These are phyloP conservation scores for Melopsittacus undulatus DNA, from an alignment of 2,797 vertebrate species.

Conservation along the genomic window DNA sequence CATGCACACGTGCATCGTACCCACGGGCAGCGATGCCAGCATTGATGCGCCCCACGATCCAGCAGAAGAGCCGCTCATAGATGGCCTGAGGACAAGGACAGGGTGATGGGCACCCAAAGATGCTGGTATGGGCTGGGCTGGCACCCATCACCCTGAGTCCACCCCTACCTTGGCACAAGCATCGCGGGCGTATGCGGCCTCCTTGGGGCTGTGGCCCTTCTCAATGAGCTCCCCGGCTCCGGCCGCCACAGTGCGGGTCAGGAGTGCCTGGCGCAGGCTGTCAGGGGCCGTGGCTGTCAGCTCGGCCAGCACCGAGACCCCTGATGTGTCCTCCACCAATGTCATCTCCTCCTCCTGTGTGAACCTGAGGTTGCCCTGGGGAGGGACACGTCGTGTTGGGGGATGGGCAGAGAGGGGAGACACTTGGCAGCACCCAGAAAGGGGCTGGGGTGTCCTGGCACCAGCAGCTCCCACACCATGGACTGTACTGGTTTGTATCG, in stretches of 20 bases:
- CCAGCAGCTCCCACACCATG: accelerated
- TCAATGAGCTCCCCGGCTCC: constrained; percentile 90
- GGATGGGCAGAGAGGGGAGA: background rate
- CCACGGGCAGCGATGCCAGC: constrained; percentile 82
- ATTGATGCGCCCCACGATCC: constrained; percentile 91
- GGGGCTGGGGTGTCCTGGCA: background rate
- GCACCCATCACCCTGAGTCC: accelerated
- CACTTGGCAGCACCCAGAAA: accelerated
- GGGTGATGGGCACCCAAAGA: background rate
- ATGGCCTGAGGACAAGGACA: constrained; percentile 78
- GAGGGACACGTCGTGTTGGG: background rate
- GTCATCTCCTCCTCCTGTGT: constrained; percentile 69
- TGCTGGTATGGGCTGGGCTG: background rate
- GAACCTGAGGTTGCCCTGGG: constrained; percentile 86
- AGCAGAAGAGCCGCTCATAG: constrained; percentile 90
- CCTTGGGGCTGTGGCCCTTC: constrained; percentile 84
- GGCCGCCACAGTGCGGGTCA: constrained; percentile 88
- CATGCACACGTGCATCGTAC: constrained; percentile 85
- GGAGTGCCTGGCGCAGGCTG: constrained; percentile 75
- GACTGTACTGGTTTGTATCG: no score
- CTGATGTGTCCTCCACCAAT: constrained; percentile 48
- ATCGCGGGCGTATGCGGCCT: constrained; percentile 86
- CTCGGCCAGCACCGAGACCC: constrained; percentile 74
- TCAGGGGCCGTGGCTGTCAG: constrained; percentile 76
- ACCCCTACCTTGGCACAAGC: constrained; percentile 88